These are phyloP conservation scores for Epicauta chinensis DNA, from an alignment of 1,140 invertebrate species.

Conservation along the genomic window DNA sequence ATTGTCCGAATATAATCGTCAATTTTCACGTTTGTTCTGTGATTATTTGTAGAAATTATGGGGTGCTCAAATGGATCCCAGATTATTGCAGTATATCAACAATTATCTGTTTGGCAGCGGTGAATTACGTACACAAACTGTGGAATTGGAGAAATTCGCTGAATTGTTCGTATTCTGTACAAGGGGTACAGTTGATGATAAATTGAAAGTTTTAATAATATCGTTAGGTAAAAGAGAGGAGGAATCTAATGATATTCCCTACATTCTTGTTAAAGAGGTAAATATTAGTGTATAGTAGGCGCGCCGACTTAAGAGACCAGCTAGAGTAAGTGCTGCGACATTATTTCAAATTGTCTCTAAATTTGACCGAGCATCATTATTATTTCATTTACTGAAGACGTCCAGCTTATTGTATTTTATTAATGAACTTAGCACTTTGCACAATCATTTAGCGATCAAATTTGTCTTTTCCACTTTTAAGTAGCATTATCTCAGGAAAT, in stretches of 20 bases:
- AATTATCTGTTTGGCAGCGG: conserved; percentile 53
- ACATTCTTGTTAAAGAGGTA: conserved; percentile 54
- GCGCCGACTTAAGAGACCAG: too few species aligned
- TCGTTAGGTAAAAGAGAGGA: conserved; percentile 49
- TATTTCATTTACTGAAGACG: too few species aligned
- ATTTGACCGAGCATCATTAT: too few species aligned
- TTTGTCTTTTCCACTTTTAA: too few species aligned
- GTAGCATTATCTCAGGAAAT: too few species aligned
- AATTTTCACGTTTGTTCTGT: conserved; percentile 7
- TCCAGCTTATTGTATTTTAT: too few species aligned
- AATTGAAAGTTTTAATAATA: conserved; percentile 49
- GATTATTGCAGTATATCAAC: conserved; percentile 51
- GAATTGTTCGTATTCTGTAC: conserved; percentile 55
- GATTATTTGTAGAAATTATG: conserved; percentile 50
- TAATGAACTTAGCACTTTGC: too few species aligned
- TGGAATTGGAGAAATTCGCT: conserved; percentile 53
- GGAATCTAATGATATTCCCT: conserved; percentile 48
- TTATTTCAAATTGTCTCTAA: too few species aligned
- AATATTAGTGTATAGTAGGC: too few species aligned
- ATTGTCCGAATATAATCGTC: neutral
- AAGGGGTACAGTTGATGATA: conserved; percentile 52
- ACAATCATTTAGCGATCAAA: too few species aligned
- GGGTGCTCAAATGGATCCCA: conserved; percentile 52
- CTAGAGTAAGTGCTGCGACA: too few species aligned
- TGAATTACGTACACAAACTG: conserved; percentile 43